phyloP scores from a whole-genome alignment of 1,140 invertebrate species.

The Heliothis subflexa region DNA sequence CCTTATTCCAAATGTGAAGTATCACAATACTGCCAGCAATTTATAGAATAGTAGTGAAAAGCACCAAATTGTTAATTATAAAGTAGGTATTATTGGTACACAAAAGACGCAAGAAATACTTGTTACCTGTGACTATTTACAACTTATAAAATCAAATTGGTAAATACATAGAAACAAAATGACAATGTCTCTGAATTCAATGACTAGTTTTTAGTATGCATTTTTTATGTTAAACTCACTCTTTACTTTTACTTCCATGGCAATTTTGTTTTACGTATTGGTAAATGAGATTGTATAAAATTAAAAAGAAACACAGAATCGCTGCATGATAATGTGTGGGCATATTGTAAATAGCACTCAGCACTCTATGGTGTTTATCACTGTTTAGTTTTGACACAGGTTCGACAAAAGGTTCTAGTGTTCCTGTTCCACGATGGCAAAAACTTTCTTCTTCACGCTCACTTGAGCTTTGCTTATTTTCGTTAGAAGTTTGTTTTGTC shows the following conservation, averaged over 20 bases:
- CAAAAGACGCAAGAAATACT: slow-evolving; percentile 43
- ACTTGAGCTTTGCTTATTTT: slow-evolving; percentile 7
- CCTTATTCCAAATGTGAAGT: slow-evolving; percentile 76
- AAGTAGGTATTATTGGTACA: slow-evolving; percentile 59
- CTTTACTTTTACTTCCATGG: slow-evolving; percentile 65
- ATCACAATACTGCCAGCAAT: slow-evolving; percentile 75
- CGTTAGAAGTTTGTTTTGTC: not conserved
- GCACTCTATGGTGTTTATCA: slow-evolving; percentile 66
- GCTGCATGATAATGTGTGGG: slow-evolving; percentile 85
- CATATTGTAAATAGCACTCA: slow-evolving; percentile 78
- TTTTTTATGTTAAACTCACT: slow-evolving; percentile 51
- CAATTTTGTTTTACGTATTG: slow-evolving; percentile 83
- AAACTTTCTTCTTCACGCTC: not conserved
- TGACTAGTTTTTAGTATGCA: slow-evolving; percentile 69
- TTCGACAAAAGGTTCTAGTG: slow-evolving; percentile 18
- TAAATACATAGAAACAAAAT: slow-evolving; percentile 43
- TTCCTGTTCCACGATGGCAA: slow-evolving; percentile 16
- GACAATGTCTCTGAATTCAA: slow-evolving; percentile 52
- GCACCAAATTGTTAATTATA: slow-evolving; percentile 77
- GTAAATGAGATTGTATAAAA: slow-evolving; percentile 85
- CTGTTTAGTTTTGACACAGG: slow-evolving; percentile 67
- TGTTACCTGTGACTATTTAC: slow-evolving; percentile 70
- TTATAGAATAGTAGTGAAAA: slow-evolving; percentile 66
- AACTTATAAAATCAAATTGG: slow-evolving; percentile 57
- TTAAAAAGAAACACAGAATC: slow-evolving; percentile 83